A percentile compares a stretch with the other conserved stretches of the same genome.
Conservation (phyloP, 64 coral and sea anemone species). For the Catalaphyllia jardinei region DNA sequence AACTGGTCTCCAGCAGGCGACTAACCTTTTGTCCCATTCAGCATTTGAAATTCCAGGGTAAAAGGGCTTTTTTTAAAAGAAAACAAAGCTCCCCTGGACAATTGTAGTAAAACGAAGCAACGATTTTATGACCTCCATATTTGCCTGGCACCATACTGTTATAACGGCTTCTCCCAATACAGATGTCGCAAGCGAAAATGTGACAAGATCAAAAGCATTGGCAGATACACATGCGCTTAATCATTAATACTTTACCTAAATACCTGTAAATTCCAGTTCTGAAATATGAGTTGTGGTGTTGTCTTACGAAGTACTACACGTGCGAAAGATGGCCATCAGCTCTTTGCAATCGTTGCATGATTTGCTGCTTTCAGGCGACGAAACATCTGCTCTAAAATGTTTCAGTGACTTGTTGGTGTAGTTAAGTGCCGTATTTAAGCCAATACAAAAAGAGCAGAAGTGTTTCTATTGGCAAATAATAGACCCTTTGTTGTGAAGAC, state of each 20-base stretch:
- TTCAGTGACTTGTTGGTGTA: too few relatives aligned
- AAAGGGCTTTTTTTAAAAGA: background rate
- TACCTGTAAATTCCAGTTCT: background rate
- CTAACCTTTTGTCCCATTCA: conserved; percentile 2
- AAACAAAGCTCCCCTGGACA: background rate
- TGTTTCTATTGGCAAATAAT: too few relatives aligned
- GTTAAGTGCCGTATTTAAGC: too few relatives aligned
- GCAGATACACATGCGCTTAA: too few relatives aligned
- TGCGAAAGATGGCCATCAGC: background rate
- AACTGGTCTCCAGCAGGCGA: conserved; percentile 7
- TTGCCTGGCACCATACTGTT: too few relatives aligned
- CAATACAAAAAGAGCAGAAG: too few relatives aligned
- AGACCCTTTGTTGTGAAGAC: too few relatives aligned
- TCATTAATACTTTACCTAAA: too few relatives aligned
- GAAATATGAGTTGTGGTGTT: background rate
- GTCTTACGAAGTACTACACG: background rate
- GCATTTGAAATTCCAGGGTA: conserved; percentile 24
- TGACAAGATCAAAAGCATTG: too few relatives aligned
- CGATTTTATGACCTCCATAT: background rate
- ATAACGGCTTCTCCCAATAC: too few relatives aligned
- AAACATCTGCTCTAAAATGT: too few relatives aligned
- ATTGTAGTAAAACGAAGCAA: conserved; percentile 13
- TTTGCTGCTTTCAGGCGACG: background rate
- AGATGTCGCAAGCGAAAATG: too few relatives aligned
- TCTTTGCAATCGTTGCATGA: background rate